A percentile compares a stretch with the other conserved stretches of the same genome.
phyloP scores from a whole-genome alignment of 1,140 invertebrate species.

The Drosophila asahinai region DNA sequence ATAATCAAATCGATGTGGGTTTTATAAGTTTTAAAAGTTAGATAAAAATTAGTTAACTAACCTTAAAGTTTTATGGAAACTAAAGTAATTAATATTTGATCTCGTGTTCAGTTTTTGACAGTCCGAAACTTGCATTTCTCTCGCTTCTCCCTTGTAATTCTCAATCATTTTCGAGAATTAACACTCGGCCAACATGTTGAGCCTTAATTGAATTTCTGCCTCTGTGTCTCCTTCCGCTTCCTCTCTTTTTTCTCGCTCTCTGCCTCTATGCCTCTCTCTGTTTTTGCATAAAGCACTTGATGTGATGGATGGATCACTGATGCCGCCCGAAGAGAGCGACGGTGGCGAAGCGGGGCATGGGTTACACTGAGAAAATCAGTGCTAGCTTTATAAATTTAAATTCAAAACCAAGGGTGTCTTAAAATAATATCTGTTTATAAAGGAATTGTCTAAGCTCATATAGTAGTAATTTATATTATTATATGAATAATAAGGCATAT shows the following conservation, averaged over 20 bases:
- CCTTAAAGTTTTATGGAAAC: not conserved
- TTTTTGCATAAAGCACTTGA: conserved; percentile 15
- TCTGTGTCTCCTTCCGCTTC: conserved; percentile 10
- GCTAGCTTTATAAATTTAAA: too few relatives aligned
- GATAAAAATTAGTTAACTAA: not conserved
- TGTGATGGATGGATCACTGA: conserved; percentile 25
- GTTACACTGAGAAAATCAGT: not conserved
- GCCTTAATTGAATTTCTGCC: conserved; percentile 26
- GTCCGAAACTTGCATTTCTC: not conserved
- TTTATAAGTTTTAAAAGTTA: too few relatives aligned
- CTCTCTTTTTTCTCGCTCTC: conserved; percentile 3
- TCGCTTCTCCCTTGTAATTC: not conserved
- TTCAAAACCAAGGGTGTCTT: too few relatives aligned
- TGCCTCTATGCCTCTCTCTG: not conserved
- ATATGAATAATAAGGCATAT: too few relatives aligned
- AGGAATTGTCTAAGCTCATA: too few relatives aligned
- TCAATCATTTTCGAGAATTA: conserved; percentile 8
- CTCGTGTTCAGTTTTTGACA: not conserved
- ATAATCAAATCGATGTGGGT: not conserved
- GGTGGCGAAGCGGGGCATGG: not conserved
- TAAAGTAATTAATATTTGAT: not conserved
- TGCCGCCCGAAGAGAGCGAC: not conserved
- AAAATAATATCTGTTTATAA: too few relatives aligned
- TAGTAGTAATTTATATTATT: too few relatives aligned
- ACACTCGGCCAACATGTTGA: conserved; percentile 19